A percentile compares a stretch with the other conserved stretches of the same genome.
phyloP scores from a whole-genome alignment of 37 sponge, comb jelly and placozoan species.

The Chondrilla cf. caribensis region DNA sequence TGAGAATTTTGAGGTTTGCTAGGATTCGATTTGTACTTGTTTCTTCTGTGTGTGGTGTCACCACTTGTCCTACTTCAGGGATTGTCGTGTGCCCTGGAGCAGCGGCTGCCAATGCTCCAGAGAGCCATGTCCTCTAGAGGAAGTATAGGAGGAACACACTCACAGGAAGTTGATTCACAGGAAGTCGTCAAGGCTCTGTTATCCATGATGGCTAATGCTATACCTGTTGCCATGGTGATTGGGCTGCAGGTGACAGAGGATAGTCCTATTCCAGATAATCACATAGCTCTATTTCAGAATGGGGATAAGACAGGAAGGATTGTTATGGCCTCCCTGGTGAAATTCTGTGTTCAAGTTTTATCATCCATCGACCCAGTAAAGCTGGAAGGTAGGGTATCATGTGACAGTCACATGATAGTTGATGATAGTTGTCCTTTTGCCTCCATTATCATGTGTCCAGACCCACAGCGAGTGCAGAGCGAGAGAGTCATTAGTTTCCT shows the following conservation, averaged over 20 bases:
- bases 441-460: no score
- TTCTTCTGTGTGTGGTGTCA: not conserved
- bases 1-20: constrained; percentile 4
- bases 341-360: not conserved
- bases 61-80: not conserved
- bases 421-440: no score
- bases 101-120: not conserved
- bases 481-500: not conserved
- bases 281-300: not conserved
- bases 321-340: not conserved
- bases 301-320: not conserved
- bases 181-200: constrained; percentile 1
- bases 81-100: not conserved
- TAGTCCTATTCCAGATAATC: constrained; percentile 9
- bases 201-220: constrained; percentile 2
- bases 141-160: no score
- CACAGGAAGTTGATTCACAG: not conserved
- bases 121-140: not conserved
- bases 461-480: not conserved
- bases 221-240: constrained; percentile 18
- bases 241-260: not conserved
- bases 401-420: not conserved
- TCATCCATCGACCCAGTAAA: not conserved
- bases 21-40: no score
- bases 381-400: not conserved